Conservation (phyloP, 2,797 vertebrate species). For the Phalanger gymnotis region DNA sequence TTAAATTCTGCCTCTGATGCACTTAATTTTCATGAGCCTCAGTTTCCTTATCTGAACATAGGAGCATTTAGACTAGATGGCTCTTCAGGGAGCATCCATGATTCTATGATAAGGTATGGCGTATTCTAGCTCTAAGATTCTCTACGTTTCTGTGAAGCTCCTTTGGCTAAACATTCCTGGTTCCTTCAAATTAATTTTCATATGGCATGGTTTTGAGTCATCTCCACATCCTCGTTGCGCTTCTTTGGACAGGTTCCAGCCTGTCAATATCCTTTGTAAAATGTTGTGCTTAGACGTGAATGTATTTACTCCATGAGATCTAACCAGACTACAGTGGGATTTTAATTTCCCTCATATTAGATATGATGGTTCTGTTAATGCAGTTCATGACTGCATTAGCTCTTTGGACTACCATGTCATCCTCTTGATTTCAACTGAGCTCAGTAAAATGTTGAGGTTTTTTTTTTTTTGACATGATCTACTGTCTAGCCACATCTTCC, state of each 20-base stretch:
- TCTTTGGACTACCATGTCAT: not conserved
- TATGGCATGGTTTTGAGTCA: not conserved
- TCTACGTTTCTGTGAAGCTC: not conserved
- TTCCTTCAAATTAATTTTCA: not conserved
- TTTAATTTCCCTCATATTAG: not conserved
- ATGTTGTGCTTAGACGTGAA: not conserved
- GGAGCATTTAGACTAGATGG: not conserved
- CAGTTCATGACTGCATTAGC: not conserved
- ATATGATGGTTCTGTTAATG: not conserved
- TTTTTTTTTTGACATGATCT: not conserved
- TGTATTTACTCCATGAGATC: not conserved
- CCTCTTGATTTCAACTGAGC: not conserved
- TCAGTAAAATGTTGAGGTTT: not conserved
- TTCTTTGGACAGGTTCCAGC: not conserved
- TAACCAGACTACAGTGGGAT: not conserved
- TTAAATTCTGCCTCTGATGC: not conserved
- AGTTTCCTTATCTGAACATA: not conserved
- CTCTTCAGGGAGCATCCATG: not conserved
- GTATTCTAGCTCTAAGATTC: not conserved
- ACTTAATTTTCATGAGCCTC: not conserved
- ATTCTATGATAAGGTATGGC: not conserved
- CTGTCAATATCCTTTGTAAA: not conserved
- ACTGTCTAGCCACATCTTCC: not conserved
- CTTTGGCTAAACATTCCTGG: not conserved
- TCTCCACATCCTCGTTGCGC: not conserved